phyloP scores from a whole-genome alignment of 1,140 invertebrate genomes.

The Lordiphosa mommai region DNA sequence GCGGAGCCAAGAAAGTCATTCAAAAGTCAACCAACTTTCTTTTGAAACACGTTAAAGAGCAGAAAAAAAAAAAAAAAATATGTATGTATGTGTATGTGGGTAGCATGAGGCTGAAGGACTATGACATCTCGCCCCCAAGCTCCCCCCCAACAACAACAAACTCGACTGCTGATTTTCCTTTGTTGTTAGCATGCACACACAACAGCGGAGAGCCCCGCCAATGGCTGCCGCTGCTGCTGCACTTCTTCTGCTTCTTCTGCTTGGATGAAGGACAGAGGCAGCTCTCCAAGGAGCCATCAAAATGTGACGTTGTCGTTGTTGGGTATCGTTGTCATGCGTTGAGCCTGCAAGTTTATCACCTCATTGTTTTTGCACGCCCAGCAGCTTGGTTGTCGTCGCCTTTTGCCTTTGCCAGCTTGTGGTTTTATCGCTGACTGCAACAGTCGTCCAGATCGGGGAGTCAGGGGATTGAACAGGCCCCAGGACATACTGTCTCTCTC shows the following conservation, averaged over 20 bases:
- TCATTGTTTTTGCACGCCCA: slow-evolving; percentile 70
- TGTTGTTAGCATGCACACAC: slow-evolving; percentile 74
- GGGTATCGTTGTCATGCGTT: slow-evolving; percentile 61
- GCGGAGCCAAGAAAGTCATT: slow-evolving; percentile 69
- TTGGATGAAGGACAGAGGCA: neutral
- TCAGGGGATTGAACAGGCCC: too few relatives aligned
- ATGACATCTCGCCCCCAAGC: slow-evolving; percentile 24
- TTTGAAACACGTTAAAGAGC: slow-evolving; percentile 74
- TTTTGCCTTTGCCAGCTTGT: neutral
- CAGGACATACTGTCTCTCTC: too few relatives aligned
- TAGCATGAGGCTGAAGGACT: slow-evolving; percentile 8
- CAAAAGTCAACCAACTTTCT: slow-evolving; percentile 79
- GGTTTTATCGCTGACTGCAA: slow-evolving; percentile 31
- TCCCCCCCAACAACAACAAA: slow-evolving; percentile 32
- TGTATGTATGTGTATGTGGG: neutral
- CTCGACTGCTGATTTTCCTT: slow-evolving; percentile 71
- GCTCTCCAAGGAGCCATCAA: slow-evolving; percentile 72
- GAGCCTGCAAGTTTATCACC: slow-evolving; percentile 76
- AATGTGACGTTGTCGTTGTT: slow-evolving; percentile 47
- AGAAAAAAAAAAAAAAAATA: slow-evolving; percentile 25
- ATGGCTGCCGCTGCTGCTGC: slow-evolving; percentile 21
- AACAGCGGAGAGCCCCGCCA: neutral
- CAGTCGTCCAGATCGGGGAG: slow-evolving; percentile 1
- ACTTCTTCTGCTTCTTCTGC: slow-evolving; percentile 22
- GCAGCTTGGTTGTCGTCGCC: slow-evolving; percentile 47